Evolutionary conservation across 2,888 invertebrate species (phyloP), one percentile per base, ranked within the genome.

Genomic region (Heliothis peltigera): DNA sequence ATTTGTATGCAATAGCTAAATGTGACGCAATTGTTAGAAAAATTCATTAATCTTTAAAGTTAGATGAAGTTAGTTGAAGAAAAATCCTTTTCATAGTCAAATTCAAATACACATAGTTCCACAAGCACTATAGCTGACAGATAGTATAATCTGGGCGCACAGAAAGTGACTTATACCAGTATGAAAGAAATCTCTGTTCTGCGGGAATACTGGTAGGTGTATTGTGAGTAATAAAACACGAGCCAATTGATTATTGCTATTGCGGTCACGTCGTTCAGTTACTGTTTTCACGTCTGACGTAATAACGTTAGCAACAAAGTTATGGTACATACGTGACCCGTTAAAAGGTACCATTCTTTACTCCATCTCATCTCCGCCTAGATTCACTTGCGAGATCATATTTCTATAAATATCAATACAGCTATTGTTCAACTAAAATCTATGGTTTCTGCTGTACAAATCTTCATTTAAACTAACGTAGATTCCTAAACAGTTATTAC

Each of bases 271-370:
- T 94, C 87, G 90, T 89, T 88, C 92, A 91, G 93, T 94, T 92
- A 93, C 93, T 93, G 92, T 94, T 94, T 94, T 93, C 93, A 92
- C 92, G 92, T 91, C 92, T 92, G 89, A 93, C 89, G 92, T 94
- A 93, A 94, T 93, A 92, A 92, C 91, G 92, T 92, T 92, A 93
- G 89, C 89, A 90, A 91, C 90, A 90, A 93, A 94, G 91, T 94
- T 94, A 94, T 92, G 92, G 88, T 89, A 86, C 80, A 88, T 80
- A 92, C 94, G 93, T 94, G 94, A 91, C 91, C 84, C 83, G 89
- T 88, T 90, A 87, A 84, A 85, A 83, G 83, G 84, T 83, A 46
- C 79, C 81, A 85, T 86, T 84, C 83, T 86, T 85, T 87, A 70
- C 64, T 70, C 53, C 55, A 80, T 79, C 83, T 80, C 77, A 80